These are phyloP conservation scores for Hippocampus abdominalis DNA, from an alignment of 2,113 vertebrate species.

Conservation along the genomic window DNA sequence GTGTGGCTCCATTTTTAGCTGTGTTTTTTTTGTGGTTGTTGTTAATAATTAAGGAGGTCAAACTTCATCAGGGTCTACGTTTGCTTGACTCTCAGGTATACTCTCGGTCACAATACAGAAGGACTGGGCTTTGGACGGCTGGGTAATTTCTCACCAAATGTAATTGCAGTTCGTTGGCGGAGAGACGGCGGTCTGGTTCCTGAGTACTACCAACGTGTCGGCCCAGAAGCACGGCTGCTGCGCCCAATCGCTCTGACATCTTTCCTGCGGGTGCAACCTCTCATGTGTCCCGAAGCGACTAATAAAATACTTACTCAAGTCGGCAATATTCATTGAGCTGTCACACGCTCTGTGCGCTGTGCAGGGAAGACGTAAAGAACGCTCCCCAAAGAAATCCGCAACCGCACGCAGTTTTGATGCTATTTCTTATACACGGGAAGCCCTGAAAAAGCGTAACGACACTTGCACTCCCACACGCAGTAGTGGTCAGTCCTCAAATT, in stretches of 20 bases:
- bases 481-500: background rate
- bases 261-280: background rate
- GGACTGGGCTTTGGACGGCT: background rate
- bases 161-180: too few species aligned
- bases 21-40: background rate
- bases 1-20: too few species aligned
- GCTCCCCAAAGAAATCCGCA: background rate
- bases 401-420: background rate
- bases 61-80: background rate
- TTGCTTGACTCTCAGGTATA: background rate
- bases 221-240: too few species aligned
- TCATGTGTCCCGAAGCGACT: background rate
- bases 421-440: background rate
- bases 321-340: background rate
- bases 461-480: background rate
- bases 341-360: background rate
- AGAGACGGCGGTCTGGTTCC: too few species aligned
- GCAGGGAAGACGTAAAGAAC: background rate
- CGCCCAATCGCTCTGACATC: background rate
- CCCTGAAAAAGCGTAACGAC: background rate
- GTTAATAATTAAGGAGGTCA: background rate
- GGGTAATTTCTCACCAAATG: background rate
- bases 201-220: too few species aligned
- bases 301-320: background rate
- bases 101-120: background rate